Conservation (phyloP, 1,140 invertebrate species). For the Macrotrachela quadricornifera region DNA sequence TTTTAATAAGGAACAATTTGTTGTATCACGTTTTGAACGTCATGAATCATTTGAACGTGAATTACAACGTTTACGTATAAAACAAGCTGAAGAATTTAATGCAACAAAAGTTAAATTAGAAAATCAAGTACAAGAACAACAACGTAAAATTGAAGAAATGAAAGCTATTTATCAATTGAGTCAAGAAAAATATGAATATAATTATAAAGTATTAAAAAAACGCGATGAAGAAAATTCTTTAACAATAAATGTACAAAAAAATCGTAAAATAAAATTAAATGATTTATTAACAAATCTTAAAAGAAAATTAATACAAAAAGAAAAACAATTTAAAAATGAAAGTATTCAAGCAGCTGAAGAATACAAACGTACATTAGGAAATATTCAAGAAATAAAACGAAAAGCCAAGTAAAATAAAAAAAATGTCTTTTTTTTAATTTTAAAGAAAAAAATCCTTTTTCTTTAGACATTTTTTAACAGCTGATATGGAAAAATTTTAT, state of each 20-base stretch:
- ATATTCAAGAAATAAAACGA: too few relatives aligned
- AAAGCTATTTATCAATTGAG: constrained; percentile 49
- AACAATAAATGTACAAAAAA: constrained; percentile 55
- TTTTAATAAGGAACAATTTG: too few relatives aligned
- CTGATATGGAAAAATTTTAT: constrained; percentile 35
- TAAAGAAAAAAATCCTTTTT: constrained; percentile 33
- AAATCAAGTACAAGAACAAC: constrained; percentile 36
- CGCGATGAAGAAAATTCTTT: constrained; percentile 62
- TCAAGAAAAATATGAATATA: constrained; percentile 63
- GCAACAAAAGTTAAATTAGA: constrained; percentile 29
- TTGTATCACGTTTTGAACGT: constrained; percentile 13
- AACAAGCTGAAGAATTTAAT: constrained; percentile 31
- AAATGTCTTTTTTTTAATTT: constrained; percentile 10
- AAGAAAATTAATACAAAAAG: constrained; percentile 38
- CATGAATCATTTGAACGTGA: constrained; percentile 26
- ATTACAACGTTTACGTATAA: constrained; percentile 22
- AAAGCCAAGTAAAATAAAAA: too few relatives aligned
- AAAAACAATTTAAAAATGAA: constrained; percentile 35
- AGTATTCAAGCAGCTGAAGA: constrained; percentile 26
- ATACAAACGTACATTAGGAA: constrained; percentile 22
- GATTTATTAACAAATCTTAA: constrained; percentile 43
- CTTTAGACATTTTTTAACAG: constrained; percentile 42
- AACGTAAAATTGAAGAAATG: constrained; percentile 52
- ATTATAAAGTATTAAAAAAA: constrained; percentile 56
- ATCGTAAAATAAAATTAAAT: constrained; percentile 46